These are phyloP conservation scores for Typhlomys cinereus DNA, from an alignment of 2,113 vertebrate genomes.

Conservation along the genomic window DNA sequence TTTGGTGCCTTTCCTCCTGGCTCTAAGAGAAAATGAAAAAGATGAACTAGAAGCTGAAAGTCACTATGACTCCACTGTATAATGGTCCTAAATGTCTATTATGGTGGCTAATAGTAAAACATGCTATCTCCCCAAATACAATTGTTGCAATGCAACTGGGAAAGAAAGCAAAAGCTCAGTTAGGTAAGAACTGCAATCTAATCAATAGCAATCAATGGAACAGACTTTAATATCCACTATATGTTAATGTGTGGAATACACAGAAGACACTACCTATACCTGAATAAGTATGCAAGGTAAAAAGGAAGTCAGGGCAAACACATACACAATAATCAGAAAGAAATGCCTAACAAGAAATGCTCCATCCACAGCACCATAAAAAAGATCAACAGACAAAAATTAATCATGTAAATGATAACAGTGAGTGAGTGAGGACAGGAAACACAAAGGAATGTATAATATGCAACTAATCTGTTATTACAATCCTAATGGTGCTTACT, in stretches of 20 bases:
- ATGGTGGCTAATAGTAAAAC: slow-evolving; percentile 37
- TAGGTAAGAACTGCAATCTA: not conserved
- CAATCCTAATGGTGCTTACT: not conserved
- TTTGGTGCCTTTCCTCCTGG: not conserved
- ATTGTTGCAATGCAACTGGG: not conserved
- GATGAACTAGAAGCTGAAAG: slow-evolving; percentile 37
- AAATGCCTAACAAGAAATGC: not conserved
- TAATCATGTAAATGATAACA: not conserved
- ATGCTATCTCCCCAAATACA: not conserved
- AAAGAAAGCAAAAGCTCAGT: not conserved
- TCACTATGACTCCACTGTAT: slow-evolving; percentile 6
- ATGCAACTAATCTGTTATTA: not conserved
- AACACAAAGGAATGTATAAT: not conserved
- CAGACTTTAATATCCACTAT: not conserved
- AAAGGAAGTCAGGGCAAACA: not conserved
- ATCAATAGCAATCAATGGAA: not conserved
- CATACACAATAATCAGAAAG: not conserved
- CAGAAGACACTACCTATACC: not conserved
- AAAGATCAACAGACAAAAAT: not conserved
- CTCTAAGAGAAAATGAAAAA: slow-evolving; percentile 1
- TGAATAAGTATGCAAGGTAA: not conserved
- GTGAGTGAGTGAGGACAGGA: not conserved
- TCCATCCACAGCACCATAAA: not conserved
- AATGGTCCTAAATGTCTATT: slow-evolving; percentile 48
- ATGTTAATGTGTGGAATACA: not conserved